Evolutionary conservation across 2,888 invertebrate genomes (phyloP), one percentile per base, ranked within the genome.

Genomic region (Nasonovia ribisnigri): DNA sequence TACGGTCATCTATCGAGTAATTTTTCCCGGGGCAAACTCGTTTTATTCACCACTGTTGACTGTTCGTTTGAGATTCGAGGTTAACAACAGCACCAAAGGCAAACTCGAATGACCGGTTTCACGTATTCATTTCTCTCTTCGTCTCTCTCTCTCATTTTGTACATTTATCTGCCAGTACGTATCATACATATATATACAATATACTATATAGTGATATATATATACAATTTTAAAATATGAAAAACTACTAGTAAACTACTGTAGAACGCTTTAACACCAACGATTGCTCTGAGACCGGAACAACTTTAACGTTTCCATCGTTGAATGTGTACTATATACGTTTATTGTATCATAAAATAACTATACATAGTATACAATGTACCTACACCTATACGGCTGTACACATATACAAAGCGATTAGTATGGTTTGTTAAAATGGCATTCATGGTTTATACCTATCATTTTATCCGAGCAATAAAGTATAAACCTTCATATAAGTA

Each of bases 21-120:
- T 67, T 93, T 87, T 90, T 43, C 86, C 51, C 8, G 42, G 36
- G 29, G 51, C 93, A 93, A 93, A 93, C 93, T 93, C 36, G 93
- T 93, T 93, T 93, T 93, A 67, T 93, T 90, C 86, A 86, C 93
- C 51, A 90, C 93, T 90, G 88, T 54, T 13, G 42, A 51, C 51
- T 84, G 46, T 86, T 8, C 93, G 93, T 84, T 54, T 48, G 36
- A 93, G 86, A 90, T 93, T 90, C 93, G 93, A 93, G 93, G 93
- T 90, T 93, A 93, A 93, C 93, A 90, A 86, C 93, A 93, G 93
- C 93, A 93, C 93, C 93, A 93, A 93, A 90, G 90, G 93, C 90
- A 90, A 93, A 93, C 93, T 86, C 90, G 93, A 93, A 11, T 48
- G 93, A 93, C 93, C 90, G 93, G 93, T 93, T 93, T 36, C 84